Conservation (phyloP, 2,888 invertebrate genomes). For the Himalopsyche tibetana region DNA sequence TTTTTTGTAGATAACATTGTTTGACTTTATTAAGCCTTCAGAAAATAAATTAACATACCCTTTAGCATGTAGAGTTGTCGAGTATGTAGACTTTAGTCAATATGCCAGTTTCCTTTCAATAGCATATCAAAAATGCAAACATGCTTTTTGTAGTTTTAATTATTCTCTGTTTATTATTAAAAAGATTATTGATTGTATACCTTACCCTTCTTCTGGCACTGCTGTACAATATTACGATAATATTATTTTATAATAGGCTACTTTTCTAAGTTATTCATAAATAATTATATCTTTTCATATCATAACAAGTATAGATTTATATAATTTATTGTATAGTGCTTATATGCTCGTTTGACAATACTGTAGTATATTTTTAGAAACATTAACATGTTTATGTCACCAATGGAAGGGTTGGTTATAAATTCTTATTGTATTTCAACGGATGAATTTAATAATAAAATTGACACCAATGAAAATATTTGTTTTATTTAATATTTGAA, state of each 20-base stretch:
- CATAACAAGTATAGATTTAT: background rate
- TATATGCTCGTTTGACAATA: background rate
- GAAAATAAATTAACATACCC: too few species aligned
- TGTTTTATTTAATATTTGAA: background rate
- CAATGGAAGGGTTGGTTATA: background rate
- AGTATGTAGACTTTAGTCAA: too few species aligned
- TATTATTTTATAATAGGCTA: background rate
- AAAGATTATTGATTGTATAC: background rate
- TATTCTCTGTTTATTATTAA: too few species aligned
- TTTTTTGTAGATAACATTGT: too few species aligned
- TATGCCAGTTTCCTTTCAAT: too few species aligned
- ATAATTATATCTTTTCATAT: background rate
- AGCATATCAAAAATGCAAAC: too few species aligned
- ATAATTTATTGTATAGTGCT: background rate
- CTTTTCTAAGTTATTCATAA: background rate
- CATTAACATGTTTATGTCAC: background rate
- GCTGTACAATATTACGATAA: background rate
- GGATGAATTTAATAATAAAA: conserved; percentile 24
- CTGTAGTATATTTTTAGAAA: background rate
- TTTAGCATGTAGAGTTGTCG: too few species aligned
- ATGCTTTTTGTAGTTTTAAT: too few species aligned
- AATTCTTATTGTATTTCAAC: background rate
- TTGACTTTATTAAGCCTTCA: too few species aligned
- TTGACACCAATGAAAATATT: conserved; percentile 17
- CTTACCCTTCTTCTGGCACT: background rate